Evolutionary conservation across 2,888 invertebrate genomes (phyloP), one percentile per base, ranked within the genome.

Genomic region (Tipula unca): DNA sequence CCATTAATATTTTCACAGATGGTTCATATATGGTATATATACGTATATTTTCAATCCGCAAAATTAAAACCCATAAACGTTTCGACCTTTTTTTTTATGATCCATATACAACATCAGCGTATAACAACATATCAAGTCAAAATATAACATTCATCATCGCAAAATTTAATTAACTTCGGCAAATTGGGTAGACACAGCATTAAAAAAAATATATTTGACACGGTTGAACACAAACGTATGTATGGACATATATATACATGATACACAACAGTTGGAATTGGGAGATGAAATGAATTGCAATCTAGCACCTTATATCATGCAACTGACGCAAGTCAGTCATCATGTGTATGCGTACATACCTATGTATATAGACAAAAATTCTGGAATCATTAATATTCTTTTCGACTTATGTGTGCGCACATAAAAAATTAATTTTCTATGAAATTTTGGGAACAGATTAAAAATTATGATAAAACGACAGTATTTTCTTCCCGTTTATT

Each of bases 81-180:
- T 69, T 69, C 69, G 10, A 69, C 69, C 69, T 69, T 69, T 69
- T 69, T 48, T 13, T 54, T 54, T 54, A 69, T 25, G 69, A 25
- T 25, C 69, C 20, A 25, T 25, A 69, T 69, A 69, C 10, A 69
- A n/a, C 13, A 25, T 25, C 25, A 25, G 8, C 25, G 25, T 69
- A 25, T 25, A 20, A 20, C 20, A 69, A 69, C 69, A 69, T 69
- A 10, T 25, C 69, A 69, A 69, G 69, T 69, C 69, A 69, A 4
- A 69, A 69, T 10, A 69, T 25, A 69, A 69, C 25, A 69, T 69
- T 25, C 69, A 69, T 69, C 69, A 69, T 69, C 10, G 20, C 20
- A 69, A 69, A 69, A 69, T 69, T 69, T 69, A 69, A 69, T 69
- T 69, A 69, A 69, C 69, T 69, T 69, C 69, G 69, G 69, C 69